These are phyloP conservation scores for Ostrea denselamellosa DNA, from an alignment of 1,140 invertebrate genomes.

Conservation along the genomic window DNA sequence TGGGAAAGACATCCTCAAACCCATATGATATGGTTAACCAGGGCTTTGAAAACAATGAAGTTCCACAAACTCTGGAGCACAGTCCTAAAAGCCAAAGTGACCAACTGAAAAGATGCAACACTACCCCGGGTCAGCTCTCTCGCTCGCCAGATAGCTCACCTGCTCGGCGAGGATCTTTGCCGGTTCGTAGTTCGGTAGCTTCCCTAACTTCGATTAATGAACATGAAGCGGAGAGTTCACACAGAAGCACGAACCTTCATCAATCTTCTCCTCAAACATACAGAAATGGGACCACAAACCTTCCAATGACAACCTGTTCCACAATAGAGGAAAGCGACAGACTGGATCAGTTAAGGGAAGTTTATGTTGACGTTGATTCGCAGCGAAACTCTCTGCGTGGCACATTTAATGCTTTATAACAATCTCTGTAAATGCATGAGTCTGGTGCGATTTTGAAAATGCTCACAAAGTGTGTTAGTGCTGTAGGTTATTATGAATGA, in stretches of 20 bases:
- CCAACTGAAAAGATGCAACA: constrained; percentile 17
- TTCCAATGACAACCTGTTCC: background rate
- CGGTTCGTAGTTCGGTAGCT: background rate
- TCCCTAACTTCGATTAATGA: background rate
- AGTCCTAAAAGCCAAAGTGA: background rate
- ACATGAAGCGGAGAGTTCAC: background rate
- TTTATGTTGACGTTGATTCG: background rate
- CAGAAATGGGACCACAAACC: background rate
- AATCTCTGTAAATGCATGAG: background rate
- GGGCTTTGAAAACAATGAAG: constrained; percentile 1
- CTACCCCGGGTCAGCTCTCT: background rate
- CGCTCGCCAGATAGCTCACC: background rate
- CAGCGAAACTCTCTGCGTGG: background rate
- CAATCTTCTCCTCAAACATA: background rate
- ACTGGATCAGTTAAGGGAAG: background rate
- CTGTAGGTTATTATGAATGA: background rate
- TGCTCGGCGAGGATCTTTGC: background rate
- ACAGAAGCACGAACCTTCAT: background rate
- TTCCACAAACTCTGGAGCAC: constrained; percentile 13
- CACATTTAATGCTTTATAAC: constrained; percentile 23
- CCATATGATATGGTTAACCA: constrained; percentile 4
- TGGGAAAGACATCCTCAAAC: background rate
- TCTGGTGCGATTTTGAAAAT: background rate
- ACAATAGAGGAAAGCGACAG: background rate
- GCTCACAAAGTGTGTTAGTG: background rate